Percentiles rank a stretch among this genome's conserved stretches.
phyloP scores from a whole-genome alignment of 92 coral and sea anemone genomes.

The Ricordea florida region DNA sequence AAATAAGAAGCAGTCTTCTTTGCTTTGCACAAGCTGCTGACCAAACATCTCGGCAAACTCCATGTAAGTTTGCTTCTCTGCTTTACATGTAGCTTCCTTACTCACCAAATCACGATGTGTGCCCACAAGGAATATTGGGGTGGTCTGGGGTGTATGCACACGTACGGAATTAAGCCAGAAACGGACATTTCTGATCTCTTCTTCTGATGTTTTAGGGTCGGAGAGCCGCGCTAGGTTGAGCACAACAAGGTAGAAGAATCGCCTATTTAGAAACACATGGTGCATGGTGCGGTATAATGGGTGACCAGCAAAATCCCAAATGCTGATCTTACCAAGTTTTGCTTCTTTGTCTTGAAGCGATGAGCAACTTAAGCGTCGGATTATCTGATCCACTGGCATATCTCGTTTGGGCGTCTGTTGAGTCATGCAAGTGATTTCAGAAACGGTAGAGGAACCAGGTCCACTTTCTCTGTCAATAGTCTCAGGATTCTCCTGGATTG shows the following conservation, averaged over 20 bases:
- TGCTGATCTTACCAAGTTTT: slow-evolving; percentile 39
- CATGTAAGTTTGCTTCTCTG: slow-evolving; percentile 2
- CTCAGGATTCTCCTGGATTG: not conserved
- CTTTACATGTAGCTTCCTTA: slow-evolving; percentile 1
- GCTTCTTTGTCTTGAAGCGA: not conserved
- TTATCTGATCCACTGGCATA: slow-evolving; percentile 32
- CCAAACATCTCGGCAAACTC: slow-evolving; percentile 43
- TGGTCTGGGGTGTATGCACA: slow-evolving; percentile 62
- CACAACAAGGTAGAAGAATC: slow-evolving; percentile 60
- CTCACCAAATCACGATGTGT: slow-evolving; percentile 45
- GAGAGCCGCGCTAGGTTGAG: slow-evolving; percentile 38
- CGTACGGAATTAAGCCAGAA: slow-evolving; percentile 80
- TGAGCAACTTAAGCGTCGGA: slow-evolving; percentile 21
- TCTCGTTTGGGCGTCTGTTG: slow-evolving; percentile 12
- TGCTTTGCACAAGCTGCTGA: slow-evolving; percentile 57
- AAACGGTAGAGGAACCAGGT: not conserved
- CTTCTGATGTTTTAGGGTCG: not conserved
- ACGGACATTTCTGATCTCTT: not conserved
- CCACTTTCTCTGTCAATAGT: too few relatives aligned
- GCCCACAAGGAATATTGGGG: slow-evolving; percentile 72
- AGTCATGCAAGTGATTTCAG: not conserved
- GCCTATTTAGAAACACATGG: slow-evolving; percentile 68
- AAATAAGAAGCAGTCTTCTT: slow-evolving; percentile 34
- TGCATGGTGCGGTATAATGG: slow-evolving; percentile 76
- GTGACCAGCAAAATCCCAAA: slow-evolving; percentile 86